phyloP scores from a whole-genome alignment of 2,888 invertebrate genomes.

The Vannuccia rotundouncinata region DNA sequence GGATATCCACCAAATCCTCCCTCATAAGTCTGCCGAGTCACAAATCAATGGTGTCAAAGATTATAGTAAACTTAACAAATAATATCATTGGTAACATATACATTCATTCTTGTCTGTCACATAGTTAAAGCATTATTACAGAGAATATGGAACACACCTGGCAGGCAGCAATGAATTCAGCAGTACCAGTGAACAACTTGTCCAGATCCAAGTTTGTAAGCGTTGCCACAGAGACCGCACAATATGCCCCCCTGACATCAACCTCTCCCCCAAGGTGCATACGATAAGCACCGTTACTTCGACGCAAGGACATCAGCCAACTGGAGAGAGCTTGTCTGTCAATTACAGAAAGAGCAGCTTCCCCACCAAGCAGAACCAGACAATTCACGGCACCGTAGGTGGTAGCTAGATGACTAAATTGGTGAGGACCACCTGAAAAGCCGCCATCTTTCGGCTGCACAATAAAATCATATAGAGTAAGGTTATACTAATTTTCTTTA shows the following conservation, averaged over 20 bases:
- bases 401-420: constrained; percentile 84
- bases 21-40: constrained; percentile 80
- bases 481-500: no score
- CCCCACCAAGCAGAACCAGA: constrained; percentile 65
- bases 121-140: no score
- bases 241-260: constrained; percentile 91
- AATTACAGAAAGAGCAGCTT: constrained; percentile 77
- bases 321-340: constrained; percentile 67
- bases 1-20: constrained; percentile 92
- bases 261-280: constrained; percentile 86
- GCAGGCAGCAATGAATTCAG: constrained; percentile 73
- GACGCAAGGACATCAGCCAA: constrained; percentile 72
- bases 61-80: no score
- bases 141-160: no score
- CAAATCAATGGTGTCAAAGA: no score
- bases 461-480: no score
- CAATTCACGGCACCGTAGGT: constrained; percentile 95
- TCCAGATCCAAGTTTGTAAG: constrained; percentile 72
- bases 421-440: constrained; percentile 80
- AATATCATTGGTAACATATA: no score
- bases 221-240: constrained; percentile 82
- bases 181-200: constrained; percentile 73
- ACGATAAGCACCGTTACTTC: constrained; percentile 78
- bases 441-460: constrained; percentile 15
- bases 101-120: no score